Evolutionary conservation across 2,888 invertebrate genomes (phyloP).

Genomic region (Erebia epiphron): DNA sequence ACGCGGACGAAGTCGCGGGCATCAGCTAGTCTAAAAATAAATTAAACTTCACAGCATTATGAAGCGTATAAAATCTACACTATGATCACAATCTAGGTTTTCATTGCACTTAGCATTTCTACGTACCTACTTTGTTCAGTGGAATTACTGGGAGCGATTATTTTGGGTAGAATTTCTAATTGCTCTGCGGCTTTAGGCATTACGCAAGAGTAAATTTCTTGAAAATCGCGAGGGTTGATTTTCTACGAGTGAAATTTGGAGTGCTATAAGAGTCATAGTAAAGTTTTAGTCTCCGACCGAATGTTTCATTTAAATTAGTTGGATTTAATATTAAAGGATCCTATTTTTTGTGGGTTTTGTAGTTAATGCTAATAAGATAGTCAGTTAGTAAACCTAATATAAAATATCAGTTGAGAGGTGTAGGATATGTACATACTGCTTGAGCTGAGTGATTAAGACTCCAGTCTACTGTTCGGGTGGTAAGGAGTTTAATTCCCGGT

Average conservation of each 20-base stretch:
- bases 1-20: neutral
- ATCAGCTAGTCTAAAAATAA: neutral
- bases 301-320: slow-evolving; percentile 22
- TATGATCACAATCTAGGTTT: slow-evolving; percentile 12
- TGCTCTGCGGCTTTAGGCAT: slow-evolving; percentile 28
- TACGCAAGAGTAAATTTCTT: slow-evolving; percentile 27
- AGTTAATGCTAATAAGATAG: neutral
- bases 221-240: slow-evolving; percentile 34
- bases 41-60: neutral
- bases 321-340: slow-evolving; percentile 23
- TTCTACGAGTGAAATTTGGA: slow-evolving; percentile 30
- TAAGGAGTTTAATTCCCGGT: too few relatives aligned
- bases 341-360: neutral
- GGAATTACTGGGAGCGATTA: slow-evolving; percentile 25
- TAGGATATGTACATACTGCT: too few relatives aligned
- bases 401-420: too few relatives aligned
- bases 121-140: slow-evolving; percentile 5
- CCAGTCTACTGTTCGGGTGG: too few relatives aligned
- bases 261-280: slow-evolving; percentile 29
- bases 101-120: slow-evolving; percentile 13
- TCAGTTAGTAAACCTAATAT: neutral
- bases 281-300: slow-evolving; percentile 26
- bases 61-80: neutral
- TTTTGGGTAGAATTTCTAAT: slow-evolving; percentile 26
- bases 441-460: too few relatives aligned